phyloP scores from a whole-genome alignment of 2,888 invertebrate species.

The Melanophora roralis region DNA sequence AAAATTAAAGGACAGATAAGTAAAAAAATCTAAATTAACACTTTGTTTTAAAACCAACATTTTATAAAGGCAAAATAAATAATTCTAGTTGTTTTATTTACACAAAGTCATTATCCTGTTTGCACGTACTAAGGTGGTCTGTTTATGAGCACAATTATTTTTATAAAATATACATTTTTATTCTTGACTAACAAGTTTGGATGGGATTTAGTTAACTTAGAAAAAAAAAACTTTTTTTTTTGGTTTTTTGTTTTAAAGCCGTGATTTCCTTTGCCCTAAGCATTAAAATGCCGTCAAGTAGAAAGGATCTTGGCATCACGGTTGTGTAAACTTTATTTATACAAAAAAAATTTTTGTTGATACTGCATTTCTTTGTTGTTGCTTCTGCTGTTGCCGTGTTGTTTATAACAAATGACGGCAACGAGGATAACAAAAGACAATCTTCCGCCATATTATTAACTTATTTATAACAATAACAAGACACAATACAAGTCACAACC shows the following conservation, averaged over 20 bases:
- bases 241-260: too few relatives aligned
- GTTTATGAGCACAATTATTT: slow-evolving; percentile 27
- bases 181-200: slow-evolving; percentile 14
- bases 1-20: neutral
- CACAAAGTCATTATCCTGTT: slow-evolving; percentile 70
- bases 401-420: slow-evolving; percentile 48
- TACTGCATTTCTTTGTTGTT: slow-evolving; percentile 1
- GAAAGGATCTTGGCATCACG: slow-evolving; percentile 8
- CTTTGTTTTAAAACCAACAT: slow-evolving; percentile 2
- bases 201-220: slow-evolving; percentile 23
- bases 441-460: slow-evolving; percentile 78
- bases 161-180: neutral
- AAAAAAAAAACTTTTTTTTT: slow-evolving; percentile 59
- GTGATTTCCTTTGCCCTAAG: slow-evolving; percentile 66
- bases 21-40: slow-evolving; percentile 19
- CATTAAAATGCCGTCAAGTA: slow-evolving; percentile 37
- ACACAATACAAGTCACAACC: slow-evolving; percentile 60
- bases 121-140: slow-evolving; percentile 69
- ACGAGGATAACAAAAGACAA: slow-evolving; percentile 69
- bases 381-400: neutral
- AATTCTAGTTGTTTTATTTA: too few relatives aligned
- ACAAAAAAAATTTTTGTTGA: neutral
- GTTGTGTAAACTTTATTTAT: slow-evolving; percentile 20
- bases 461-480: slow-evolving; percentile 77
- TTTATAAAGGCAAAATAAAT: too few relatives aligned